These are phyloP conservation scores for Procavia capensis DNA, from an alignment of 2,113 vertebrate genomes.

Conservation along the genomic window DNA sequence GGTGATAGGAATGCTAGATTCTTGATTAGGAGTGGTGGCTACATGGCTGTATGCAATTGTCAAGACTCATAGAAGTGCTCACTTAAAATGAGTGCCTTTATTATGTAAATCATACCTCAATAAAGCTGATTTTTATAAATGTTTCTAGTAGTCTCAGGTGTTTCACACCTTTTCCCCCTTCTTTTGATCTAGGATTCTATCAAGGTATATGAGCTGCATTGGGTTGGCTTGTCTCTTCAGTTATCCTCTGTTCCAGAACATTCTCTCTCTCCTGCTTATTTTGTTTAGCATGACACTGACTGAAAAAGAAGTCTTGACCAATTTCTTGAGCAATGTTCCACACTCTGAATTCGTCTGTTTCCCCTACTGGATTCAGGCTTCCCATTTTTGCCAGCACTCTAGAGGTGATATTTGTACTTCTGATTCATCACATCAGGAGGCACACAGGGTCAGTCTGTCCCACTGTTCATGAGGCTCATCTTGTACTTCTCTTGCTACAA, in stretches of 20 bases:
- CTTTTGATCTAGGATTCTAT: background rate
- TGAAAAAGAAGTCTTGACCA: background rate
- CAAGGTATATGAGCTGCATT: background rate
- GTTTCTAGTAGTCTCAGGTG: background rate
- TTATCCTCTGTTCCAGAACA: constrained; percentile 3
- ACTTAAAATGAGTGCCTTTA: background rate
- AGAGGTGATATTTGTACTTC: background rate
- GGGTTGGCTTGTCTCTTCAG: background rate
- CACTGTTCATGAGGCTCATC: background rate
- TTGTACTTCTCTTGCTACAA: background rate
- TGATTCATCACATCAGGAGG: background rate
- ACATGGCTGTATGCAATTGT: background rate
- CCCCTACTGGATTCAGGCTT: background rate
- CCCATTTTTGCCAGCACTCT: background rate
- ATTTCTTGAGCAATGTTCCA: background rate
- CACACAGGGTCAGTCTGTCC: background rate
- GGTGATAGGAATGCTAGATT: background rate
- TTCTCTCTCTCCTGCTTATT: background rate
- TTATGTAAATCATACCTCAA: background rate
- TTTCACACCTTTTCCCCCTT: background rate
- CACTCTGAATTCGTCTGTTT: background rate
- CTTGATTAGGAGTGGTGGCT: constrained; percentile 29
- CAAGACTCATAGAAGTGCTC: constrained; percentile 3
- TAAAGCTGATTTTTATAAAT: background rate
- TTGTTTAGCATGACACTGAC: constrained; percentile 16